Percentiles rank a stretch among this genome's conserved stretches.
Conservation (phyloP, 2,888 invertebrate species). For the Mycalesis mineus region DNA sequence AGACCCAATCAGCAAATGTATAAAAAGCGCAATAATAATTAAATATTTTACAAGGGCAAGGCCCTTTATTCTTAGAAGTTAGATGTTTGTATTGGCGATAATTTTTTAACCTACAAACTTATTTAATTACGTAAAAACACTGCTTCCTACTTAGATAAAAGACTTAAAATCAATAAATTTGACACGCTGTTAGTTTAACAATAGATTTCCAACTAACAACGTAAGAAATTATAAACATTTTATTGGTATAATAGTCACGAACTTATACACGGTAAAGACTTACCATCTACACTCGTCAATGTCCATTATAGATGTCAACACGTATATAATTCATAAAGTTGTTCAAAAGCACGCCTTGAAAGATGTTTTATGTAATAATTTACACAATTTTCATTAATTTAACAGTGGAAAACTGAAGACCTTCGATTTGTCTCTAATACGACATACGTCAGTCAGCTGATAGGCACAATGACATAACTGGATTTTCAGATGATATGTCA, state of each 20-base stretch:
- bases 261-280: conserved; percentile 15
- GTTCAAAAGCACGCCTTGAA: conserved; percentile 7
- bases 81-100: neutral
- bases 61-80: neutral
- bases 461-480: conserved; percentile 34
- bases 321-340: conserved; percentile 4
- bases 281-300: conserved; percentile 24
- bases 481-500: too few species aligned
- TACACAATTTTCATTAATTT: conserved; percentile 50
- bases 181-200: neutral
- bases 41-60: neutral
- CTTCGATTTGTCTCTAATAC: conserved; percentile 36
- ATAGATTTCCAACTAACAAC: neutral
- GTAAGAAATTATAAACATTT: conserved; percentile 10
- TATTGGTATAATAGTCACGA: conserved; percentile 9
- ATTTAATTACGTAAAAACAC: neutral
- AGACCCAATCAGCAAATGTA: too few species aligned
- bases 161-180: neutral
- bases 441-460: conserved; percentile 65
- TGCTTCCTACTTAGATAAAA: neutral
- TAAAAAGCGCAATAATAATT: neutral
- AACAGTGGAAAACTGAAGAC: conserved; percentile 61
- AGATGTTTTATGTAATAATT: conserved; percentile 72
- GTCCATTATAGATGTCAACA: conserved; percentile 24
- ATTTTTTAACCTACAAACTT: neutral